Evolutionary conservation across 1,140 invertebrate genomes (phyloP), one percentile per base, ranked within the genome.

Genomic region (Caerostris extrusa): DNA sequence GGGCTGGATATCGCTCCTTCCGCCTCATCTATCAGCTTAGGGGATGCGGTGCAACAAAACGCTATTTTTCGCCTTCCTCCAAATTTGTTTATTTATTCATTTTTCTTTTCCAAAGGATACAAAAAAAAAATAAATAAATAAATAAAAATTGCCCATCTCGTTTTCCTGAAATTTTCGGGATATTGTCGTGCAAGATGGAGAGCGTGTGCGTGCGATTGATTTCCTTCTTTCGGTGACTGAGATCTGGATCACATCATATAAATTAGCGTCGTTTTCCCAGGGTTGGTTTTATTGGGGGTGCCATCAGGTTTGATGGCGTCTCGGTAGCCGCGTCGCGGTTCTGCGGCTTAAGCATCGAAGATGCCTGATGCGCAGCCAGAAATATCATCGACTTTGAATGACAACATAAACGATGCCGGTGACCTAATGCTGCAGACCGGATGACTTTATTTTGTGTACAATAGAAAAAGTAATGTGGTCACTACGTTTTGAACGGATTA

Each of bases 21-120:
- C 85, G 69, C 83, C 60, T 89, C 92, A 93, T 93, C 92, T 82
- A 82, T 93, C 92, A 93, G 92, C 67, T 88, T 88, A 93, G 88
- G 85, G 67, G 83, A 55, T 88, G 86, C 53, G 92, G 83, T 61
- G 86, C 92, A 77, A 88, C 85, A 87, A 93, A 92, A 88, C 57
- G 92, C 92, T 64, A 55, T 64, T 93, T 93, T 81, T 34, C 19
- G 50, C 87, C 56, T 50, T 56, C 89, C 61, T 7, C 57, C 71
- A 88, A 93, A 77, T 81, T 77, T 77, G 34, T 77, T 77, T 77
- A 93, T 93, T 93, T 88, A 88, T 93, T 88, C 92, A 88, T 88
- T 93, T 93, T 93, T 88, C 34, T 77, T 50, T 91, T 34, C 8
- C 34, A 34, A 2, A 34, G 34, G 34, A 34, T 57, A 8, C 7